A percentile compares a stretch with the other conserved stretches of the same genome.
Conservation (phyloP, 2,888 invertebrate species). For the Harmothoe impar region DNA sequence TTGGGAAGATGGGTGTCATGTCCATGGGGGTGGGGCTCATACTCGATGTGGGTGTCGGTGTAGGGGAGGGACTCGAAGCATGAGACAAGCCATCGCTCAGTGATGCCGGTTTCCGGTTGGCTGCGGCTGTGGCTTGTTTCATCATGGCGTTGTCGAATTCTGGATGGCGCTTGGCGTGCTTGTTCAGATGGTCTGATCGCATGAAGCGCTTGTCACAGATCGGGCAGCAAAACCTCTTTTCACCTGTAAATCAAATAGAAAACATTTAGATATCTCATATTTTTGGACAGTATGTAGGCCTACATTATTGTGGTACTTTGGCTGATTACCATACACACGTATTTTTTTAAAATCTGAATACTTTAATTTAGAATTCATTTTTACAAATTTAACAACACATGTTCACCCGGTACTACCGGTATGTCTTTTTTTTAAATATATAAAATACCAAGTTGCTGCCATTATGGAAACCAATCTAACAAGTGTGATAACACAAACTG, state of each 20-base stretch:
- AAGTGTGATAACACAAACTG: no score
- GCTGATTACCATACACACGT: no score
- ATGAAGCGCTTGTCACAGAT: slow-evolving; percentile 88
- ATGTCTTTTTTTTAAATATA: no score
- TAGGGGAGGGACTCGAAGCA: slow-evolving; percentile 60
- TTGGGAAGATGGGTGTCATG: background rate
- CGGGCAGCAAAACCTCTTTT: slow-evolving; percentile 87
- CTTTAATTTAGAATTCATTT: no score
- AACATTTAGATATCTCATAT: no score
- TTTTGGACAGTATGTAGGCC: no score
- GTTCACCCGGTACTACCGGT: no score
- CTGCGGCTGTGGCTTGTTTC: slow-evolving; percentile 67
- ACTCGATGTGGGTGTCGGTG: slow-evolving; percentile 37
- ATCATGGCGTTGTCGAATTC: slow-evolving; percentile 86
- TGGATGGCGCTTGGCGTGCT: slow-evolving; percentile 87
- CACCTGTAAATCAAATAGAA: slow-evolving; percentile 83
- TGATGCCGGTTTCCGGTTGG: slow-evolving; percentile 57
- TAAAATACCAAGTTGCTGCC: no score
- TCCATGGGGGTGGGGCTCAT: slow-evolving; percentile 39
- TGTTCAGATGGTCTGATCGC: slow-evolving; percentile 88
- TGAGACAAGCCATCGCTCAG: slow-evolving; percentile 64
- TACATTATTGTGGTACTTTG: no score
- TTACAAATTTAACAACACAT: no score
- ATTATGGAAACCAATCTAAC: no score
- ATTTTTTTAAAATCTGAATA: no score